A percentile compares a stretch with the other conserved stretches of the same genome.
phyloP scores from a whole-genome alignment of 2,113 vertebrate genomes.

The Ammospiza caudacuta region DNA sequence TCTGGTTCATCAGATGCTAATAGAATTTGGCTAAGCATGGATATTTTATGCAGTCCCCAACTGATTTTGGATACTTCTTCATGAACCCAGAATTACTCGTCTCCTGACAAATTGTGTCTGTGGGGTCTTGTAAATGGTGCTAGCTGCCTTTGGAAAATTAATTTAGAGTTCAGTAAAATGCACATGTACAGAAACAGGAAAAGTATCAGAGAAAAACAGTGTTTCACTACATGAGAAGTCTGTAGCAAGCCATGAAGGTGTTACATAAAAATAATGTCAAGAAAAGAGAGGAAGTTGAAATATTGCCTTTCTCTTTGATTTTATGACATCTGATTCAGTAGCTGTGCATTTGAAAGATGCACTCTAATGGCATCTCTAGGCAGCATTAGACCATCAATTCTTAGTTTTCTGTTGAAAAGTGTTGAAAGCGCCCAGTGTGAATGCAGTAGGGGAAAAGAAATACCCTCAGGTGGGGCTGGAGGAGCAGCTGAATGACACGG shows the following conservation, averaged over 20 bases:
- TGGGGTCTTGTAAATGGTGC: not conserved
- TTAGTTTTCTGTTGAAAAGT: not conserved
- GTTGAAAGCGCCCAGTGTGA: not conserved
- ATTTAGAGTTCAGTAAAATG: not conserved
- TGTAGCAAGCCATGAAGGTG: not conserved
- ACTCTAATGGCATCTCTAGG: not conserved
- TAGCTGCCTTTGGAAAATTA: not conserved
- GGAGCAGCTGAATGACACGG: fast-evolving
- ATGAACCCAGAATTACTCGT: not conserved
- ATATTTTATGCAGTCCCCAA: not conserved
- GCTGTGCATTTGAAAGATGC: not conserved
- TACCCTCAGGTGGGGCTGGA: not conserved
- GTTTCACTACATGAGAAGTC: not conserved
- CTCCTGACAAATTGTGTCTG: not conserved
- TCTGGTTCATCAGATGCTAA: not conserved
- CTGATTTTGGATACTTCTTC: not conserved
- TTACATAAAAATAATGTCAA: not conserved
- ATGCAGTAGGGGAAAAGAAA: not conserved
- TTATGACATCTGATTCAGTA: not conserved
- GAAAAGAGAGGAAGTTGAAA: not conserved
- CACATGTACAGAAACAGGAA: not conserved
- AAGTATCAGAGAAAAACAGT: not conserved
- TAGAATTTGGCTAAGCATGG: not conserved
- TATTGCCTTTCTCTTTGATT: not conserved
- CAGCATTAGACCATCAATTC: not conserved